Evolutionary conservation across 1,140 invertebrate genomes (phyloP).

Genomic region (Nilaparvata lugens): DNA sequence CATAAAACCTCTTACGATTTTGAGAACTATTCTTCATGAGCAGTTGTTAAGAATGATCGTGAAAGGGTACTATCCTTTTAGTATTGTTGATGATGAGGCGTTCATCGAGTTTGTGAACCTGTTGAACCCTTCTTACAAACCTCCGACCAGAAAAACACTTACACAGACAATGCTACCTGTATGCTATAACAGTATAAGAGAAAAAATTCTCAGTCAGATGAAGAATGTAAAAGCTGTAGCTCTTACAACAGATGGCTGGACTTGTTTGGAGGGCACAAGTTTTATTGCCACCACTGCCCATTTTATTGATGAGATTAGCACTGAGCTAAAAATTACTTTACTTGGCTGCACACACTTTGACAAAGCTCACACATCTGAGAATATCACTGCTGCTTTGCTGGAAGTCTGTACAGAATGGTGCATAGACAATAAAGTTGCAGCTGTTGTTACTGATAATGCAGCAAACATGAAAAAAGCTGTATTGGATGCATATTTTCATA

Average conservation of each 20-base stretch:
- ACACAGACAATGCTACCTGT: slow-evolving; percentile 22
- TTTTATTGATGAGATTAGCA: slow-evolving; percentile 21
- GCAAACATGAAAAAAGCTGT: too few species aligned
- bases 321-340: slow-evolving; percentile 10
- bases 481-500: too few species aligned
- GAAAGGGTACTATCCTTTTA: slow-evolving; percentile 26
- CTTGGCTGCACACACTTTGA: slow-evolving; percentile 19
- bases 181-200: slow-evolving; percentile 15
- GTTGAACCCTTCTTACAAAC: slow-evolving; percentile 24
- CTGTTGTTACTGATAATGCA: too few species aligned
- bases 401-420: slow-evolving; percentile 3
- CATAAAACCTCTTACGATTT: slow-evolving; percentile 2
- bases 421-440: too few species aligned
- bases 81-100: slow-evolving; percentile 27
- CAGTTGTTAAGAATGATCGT: slow-evolving; percentile 26
- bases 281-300: slow-evolving; percentile 24
- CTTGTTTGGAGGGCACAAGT: slow-evolving; percentile 17
- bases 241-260: slow-evolving; percentile 26
- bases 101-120: slow-evolving; percentile 23
- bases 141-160: slow-evolving; percentile 27
- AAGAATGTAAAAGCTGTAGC: slow-evolving; percentile 17
- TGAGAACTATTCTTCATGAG: slow-evolving; percentile 19
- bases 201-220: slow-evolving; percentile 16
- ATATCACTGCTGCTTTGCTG: slow-evolving; percentile 1
- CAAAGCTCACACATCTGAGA: slow-evolving; percentile 15